These are phyloP conservation scores for Aplochiton taeniatus DNA, from an alignment of 2,797 vertebrate species.

Conservation along the genomic window DNA sequence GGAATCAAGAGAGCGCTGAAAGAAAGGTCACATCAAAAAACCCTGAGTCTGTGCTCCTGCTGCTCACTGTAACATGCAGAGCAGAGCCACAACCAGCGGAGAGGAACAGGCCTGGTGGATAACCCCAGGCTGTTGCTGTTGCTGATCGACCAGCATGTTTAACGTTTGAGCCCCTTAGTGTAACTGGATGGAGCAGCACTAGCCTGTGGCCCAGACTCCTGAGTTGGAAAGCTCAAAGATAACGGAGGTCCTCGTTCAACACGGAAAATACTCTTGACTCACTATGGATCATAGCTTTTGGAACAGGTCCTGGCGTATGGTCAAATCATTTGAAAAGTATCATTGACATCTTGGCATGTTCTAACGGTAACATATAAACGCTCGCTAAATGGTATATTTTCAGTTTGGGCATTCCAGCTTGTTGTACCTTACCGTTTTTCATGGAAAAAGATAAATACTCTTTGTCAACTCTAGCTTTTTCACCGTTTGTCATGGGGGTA, in stretches of 20 bases:
- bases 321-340: slow-evolving; percentile 25
- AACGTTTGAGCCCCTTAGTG: too few relatives aligned
- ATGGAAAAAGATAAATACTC: slow-evolving; percentile 58
- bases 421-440: slow-evolving; percentile 45
- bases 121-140: slow-evolving; percentile 25
- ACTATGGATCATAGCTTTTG: too few relatives aligned
- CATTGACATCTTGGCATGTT: slow-evolving; percentile 43
- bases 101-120: too few relatives aligned
- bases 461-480: slow-evolving; percentile 69
- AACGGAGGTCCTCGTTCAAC: not conserved
- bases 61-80: slow-evolving; percentile 18
- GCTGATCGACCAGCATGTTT: not conserved
- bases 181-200: too few relatives aligned
- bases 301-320: slow-evolving; percentile 29
- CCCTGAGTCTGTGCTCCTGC: not conserved
- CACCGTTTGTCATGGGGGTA: slow-evolving; percentile 62
- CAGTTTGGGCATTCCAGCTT: slow-evolving; percentile 54
- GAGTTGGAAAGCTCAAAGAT: too few relatives aligned
- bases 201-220: too few relatives aligned
- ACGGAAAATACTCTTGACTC: too few relatives aligned
- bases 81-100: too few relatives aligned
- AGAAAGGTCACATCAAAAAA: slow-evolving; percentile 68
- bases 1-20: slow-evolving; percentile 64
- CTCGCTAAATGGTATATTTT: slow-evolving; percentile 48
- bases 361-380: slow-evolving; percentile 45